Base-by-base conservation (phyloP, 2,797 vertebrate species). In the Loris lydekkerianus region DNA sequence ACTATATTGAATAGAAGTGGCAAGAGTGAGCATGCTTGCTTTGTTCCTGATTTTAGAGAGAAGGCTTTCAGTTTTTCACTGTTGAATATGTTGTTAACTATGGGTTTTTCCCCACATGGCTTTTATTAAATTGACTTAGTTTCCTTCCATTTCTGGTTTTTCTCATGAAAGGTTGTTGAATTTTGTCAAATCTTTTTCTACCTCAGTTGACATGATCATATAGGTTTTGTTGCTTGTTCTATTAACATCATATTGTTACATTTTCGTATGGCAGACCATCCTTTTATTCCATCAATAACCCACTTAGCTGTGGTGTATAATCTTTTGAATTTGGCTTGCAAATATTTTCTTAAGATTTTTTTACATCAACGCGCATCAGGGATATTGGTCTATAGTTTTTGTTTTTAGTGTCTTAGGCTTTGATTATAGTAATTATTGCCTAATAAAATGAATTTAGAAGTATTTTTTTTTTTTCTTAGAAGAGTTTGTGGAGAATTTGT, bases 251-350 rank as follows among this genome's bases (percentile, higher is more conserved):
- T 67, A n/a, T 73, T 73, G 21, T 80, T 69, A 49, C 13, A 21
- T 53, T 86, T 81, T 81, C 10, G 1, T 82, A 27, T 87, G 17
- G 56, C 11, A 29, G n/a, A 5, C 70, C 34, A 17, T 86, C 14
- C 7, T 61, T 81, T 15, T 10, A 43, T 56, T 63, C 7, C 15
- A 29, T 14, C 29, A 46, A 34, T 75, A 88, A 65, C 29, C 43
- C 14, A 49, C 63, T 67, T 86, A 0, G 17, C 29, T 37, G 60
- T 70, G 15, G 46, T 84, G 13, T 60, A 13, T 75, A 75, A 60
- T 89, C 27, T 29, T 81, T 65, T 94, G 63, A 69, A 69, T 70
- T 89, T 89, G 61, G 20, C 37, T 53, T 89, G 80, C 14, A 77
- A 20, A 23, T 37, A 37, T 77, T 89, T 49, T 72, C 20, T 70